Percentiles rank a stretch among this genome's conserved stretches.
These are phyloP conservation scores for Aporophyla nigra DNA, from an alignment of 2,888 invertebrate species.

Conservation along the genomic window DNA sequence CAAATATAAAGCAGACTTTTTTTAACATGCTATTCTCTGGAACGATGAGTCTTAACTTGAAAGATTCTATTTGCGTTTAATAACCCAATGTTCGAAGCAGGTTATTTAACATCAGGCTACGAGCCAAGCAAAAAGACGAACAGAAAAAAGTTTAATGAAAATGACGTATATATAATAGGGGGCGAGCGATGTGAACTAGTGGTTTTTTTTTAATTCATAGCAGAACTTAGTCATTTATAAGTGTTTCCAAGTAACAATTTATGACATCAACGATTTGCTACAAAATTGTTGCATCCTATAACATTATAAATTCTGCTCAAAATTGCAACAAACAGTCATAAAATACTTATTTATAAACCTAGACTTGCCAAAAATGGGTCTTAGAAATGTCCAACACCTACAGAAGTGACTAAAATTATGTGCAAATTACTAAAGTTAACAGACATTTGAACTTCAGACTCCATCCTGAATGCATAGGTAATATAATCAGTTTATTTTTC, in stretches of 20 bases:
- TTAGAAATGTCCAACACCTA: conserved; percentile 26
- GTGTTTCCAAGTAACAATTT: not conserved
- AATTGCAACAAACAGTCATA: conserved; percentile 4
- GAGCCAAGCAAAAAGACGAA: not conserved
- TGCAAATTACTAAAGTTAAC: conserved; percentile 28
- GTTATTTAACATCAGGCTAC: not conserved
- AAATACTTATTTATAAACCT: conserved; percentile 27
- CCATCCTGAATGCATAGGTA: not conserved
- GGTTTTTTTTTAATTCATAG: too few relatives aligned
- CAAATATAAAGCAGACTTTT: not conserved
- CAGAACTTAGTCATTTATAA: not conserved
- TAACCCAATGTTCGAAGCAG: too few relatives aligned
- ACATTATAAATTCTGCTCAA: not conserved
- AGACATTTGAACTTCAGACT: conserved; percentile 7
- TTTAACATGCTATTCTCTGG: not conserved
- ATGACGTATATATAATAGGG: too few relatives aligned
- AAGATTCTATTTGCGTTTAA: not conserved
- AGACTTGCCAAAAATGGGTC: conserved; percentile 24
- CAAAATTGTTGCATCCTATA: not conserved
- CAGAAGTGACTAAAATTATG: conserved; percentile 35
- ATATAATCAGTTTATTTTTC: not conserved
- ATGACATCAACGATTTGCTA: conserved; percentile 1
- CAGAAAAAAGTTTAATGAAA: too few relatives aligned
- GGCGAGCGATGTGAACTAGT: too few relatives aligned
- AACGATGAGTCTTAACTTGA: not conserved